phyloP scores from a whole-genome alignment of 2,113 vertebrate species.

The Rhynchopsitta pachyrhyncha region DNA sequence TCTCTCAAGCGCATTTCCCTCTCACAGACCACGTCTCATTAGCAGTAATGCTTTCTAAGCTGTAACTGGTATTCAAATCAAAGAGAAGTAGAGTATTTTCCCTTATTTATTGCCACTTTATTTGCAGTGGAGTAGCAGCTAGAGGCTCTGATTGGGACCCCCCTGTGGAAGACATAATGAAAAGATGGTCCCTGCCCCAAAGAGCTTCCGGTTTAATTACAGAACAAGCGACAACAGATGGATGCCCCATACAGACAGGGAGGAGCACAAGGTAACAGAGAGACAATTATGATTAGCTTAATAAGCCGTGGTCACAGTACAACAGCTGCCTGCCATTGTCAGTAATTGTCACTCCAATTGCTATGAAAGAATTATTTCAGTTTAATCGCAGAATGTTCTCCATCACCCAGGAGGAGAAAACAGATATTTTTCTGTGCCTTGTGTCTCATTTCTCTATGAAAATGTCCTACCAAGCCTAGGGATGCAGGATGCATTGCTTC shows the following conservation, averaged over 20 bases:
- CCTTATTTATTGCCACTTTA: conserved; percentile 36
- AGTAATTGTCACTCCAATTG: conserved; percentile 48
- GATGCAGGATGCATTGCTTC: rapidly evolving
- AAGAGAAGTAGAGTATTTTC: conserved; percentile 20
- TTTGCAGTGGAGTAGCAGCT: conserved; percentile 16
- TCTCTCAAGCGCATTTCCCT: not conserved
- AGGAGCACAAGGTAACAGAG: conserved; percentile 57
- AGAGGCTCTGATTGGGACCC: conserved; percentile 42
- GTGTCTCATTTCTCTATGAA: not conserved
- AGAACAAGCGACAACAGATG: conserved; percentile 59
- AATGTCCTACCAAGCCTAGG: rapidly evolving
- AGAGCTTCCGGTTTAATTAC: conserved; percentile 61
- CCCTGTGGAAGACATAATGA: conserved; percentile 29
- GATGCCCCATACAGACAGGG: conserved; percentile 58
- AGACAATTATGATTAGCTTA: conserved; percentile 68
- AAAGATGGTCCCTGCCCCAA: conserved; percentile 53
- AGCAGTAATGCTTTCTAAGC: not conserved
- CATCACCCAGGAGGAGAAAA: not conserved
- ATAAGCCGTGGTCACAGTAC: conserved; percentile 35
- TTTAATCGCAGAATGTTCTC: conserved; percentile 2
- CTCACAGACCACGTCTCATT: not conserved
- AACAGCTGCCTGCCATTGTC: conserved; percentile 66
- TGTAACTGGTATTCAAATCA: conserved; percentile 8
- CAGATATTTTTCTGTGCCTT: not conserved
- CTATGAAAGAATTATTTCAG: not conserved